Percentiles rank a stretch among this genome's conserved stretches.
Evolutionary conservation across 2,888 invertebrate species (phyloP).

Genomic region (Anagyrus pseudococci): DNA sequence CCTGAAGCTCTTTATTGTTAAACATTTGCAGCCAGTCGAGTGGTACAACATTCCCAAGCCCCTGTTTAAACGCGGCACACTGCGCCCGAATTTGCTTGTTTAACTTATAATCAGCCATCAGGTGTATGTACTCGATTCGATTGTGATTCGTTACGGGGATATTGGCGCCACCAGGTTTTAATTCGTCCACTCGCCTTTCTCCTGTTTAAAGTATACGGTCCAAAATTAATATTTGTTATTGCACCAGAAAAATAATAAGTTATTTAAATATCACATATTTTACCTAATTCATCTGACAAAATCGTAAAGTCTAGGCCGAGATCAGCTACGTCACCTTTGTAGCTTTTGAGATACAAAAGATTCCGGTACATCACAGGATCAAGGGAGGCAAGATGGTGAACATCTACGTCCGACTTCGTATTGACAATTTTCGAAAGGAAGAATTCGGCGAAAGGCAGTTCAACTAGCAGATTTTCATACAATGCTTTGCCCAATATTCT

Average conservation of each 20-base stretch:
- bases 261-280: conserved; percentile 1
- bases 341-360: conserved; percentile 84
- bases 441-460: conserved; percentile 94
- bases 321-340: conserved; percentile 85
- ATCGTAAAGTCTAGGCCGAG: conserved; percentile 93
- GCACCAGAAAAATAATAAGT: neutral
- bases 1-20: conserved; percentile 91
- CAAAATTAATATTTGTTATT: neutral
- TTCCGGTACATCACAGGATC: conserved; percentile 94
- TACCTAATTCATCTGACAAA: conserved; percentile 78
- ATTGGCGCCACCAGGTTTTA: conserved; percentile 89
- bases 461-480: conserved; percentile 93
- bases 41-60: conserved; percentile 88
- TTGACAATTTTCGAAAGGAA: conserved; percentile 89
- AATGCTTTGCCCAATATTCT: conserved; percentile 94
- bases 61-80: conserved; percentile 87
- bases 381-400: conserved; percentile 91
- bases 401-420: conserved; percentile 79
- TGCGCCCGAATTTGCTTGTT: conserved; percentile 89
- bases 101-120: conserved; percentile 94
- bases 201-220: conserved; percentile 62
- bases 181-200: conserved; percentile 85
- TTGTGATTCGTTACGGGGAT: conserved; percentile 92
- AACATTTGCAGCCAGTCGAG: conserved; percentile 95
- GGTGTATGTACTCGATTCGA: conserved; percentile 94